A percentile compares a stretch with the other conserved stretches of the same genome.
These are phyloP conservation scores for Phthorimaea operculella DNA, from an alignment of 1,140 invertebrate species.

Conservation along the genomic window DNA sequence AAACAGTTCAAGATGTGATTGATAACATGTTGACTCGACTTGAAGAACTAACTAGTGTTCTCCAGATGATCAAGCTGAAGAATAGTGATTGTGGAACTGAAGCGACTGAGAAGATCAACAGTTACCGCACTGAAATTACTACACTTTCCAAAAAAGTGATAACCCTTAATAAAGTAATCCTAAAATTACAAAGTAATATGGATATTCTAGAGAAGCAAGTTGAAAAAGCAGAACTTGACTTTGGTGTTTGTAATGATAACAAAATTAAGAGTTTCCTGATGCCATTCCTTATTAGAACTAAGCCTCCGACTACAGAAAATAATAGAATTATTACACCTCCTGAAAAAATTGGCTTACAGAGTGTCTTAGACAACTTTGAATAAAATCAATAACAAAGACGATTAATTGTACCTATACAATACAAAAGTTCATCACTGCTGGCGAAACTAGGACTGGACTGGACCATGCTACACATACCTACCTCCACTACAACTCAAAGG, in stretches of 20 bases:
- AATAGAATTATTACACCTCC: slow-evolving; percentile 18
- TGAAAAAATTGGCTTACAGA: slow-evolving; percentile 34
- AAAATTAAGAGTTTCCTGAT: slow-evolving; percentile 58
- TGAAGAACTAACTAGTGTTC: slow-evolving; percentile 62
- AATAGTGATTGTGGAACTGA: slow-evolving; percentile 45
- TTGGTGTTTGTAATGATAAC: slow-evolving; percentile 55
- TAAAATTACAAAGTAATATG: slow-evolving; percentile 51
- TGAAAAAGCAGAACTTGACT: slow-evolving; percentile 57
- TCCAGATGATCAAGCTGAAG: slow-evolving; percentile 61
- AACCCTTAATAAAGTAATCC: slow-evolving; percentile 46
- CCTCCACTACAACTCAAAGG: too few relatives aligned
- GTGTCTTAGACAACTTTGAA: slow-evolving; percentile 54
- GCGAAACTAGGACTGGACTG: too few relatives aligned
- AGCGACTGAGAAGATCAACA: slow-evolving; percentile 48
- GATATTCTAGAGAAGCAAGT: slow-evolving; percentile 58
- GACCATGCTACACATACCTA: too few relatives aligned
- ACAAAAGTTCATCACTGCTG: too few relatives aligned
- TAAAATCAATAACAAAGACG: background rate
- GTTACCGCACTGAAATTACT: slow-evolving; percentile 54
- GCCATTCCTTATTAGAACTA: slow-evolving; percentile 57
- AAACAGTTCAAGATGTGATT: slow-evolving; percentile 62
- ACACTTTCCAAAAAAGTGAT: slow-evolving; percentile 54
- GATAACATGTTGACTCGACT: slow-evolving; percentile 67
- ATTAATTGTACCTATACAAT: slow-evolving; percentile 6
- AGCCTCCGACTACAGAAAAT: slow-evolving; percentile 16